Base-by-base conservation (phyloP, 1,140 invertebrate species). In the Lepidurus arcticus region DNA sequence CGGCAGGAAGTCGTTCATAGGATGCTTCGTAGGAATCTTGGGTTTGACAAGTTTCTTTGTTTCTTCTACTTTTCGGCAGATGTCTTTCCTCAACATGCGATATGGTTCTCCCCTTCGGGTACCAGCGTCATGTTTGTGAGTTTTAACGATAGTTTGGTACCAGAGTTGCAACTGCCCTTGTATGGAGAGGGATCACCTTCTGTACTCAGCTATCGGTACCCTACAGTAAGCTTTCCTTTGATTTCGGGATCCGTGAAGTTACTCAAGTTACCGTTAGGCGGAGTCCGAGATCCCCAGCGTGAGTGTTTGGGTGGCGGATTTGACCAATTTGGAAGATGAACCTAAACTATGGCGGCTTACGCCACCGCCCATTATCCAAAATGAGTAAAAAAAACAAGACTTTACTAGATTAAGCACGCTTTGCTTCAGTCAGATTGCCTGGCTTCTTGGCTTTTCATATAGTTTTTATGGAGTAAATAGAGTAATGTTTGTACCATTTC, bases 51-150 rank as follows among this genome's bases (percentile, higher is more conserved):
- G 6, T 73, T 80, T 76, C 42, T 80, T 77, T 76, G 44, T 76
- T 77, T 24, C 42, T 34, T 34, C 34, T 34, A 34, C 34, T 79
- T 77, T 80, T 79, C 81, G 83, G 7, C 83, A 90, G 94, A 87
- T 81, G 87, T 88, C 80, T 84, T 89, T 53, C 80, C 83, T 42
- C 88, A 90, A 75, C 88, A 88, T 77, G 92, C 94, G 1, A 82
- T 96, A 2, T 95, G 93, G 92, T 94, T 94, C 86, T 95, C 94
- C 3, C 88, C 91, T 0, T 90, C 93, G 80, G 93, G 92, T 0
- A 88, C 89, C 53, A 90, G 90, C 80, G 86, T 98, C 7, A 89
- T 92, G 74, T 97, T 91, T 82, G 89, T 92, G 1, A 89, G 89
- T 2, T 95, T 95, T 85, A 94, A 98, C 82, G 93, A 96, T 84